Evolutionary conservation across 1,140 invertebrate genomes (phyloP).

Genomic region (Heliconius hermathena): DNA sequence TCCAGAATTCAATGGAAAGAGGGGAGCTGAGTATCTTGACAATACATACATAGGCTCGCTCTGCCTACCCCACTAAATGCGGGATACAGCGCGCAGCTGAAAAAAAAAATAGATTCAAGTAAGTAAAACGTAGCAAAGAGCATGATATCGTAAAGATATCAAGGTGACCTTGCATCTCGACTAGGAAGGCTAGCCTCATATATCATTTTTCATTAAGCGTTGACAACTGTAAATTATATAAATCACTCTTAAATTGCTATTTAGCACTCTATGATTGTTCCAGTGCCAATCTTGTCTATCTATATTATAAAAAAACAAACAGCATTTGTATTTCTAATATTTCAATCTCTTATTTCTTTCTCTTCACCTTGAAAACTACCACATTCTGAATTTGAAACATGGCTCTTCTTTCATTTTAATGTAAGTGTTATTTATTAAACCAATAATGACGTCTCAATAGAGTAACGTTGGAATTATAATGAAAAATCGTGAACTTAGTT

Average conservation of each 20-base stretch:
- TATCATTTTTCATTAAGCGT: conserved; percentile 46
- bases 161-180: conserved; percentile 46
- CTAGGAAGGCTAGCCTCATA: conserved; percentile 43
- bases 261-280: conserved; percentile 5
- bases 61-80: too few species aligned
- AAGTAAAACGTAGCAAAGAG: neutral
- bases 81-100: too few species aligned
- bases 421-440: neutral
- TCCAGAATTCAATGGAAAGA: too few species aligned
- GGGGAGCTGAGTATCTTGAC: too few species aligned
- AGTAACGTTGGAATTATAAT: too few species aligned
- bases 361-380: neutral
- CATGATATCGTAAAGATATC: conserved; percentile 23
- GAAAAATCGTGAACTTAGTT: too few species aligned
- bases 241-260: conserved; percentile 33
- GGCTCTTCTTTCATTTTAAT: too few species aligned
- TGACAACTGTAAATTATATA: conserved; percentile 45
- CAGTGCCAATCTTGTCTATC: neutral
- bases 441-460: neutral
- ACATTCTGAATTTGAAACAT: neutral
- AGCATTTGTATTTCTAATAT: neutral
- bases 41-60: too few species aligned
- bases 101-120: neutral
- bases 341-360: neutral
- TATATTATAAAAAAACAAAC: neutral